These are phyloP conservation scores for Prunella strophiata DNA, from an alignment of 2,797 vertebrate genomes.

Conservation along the genomic window DNA sequence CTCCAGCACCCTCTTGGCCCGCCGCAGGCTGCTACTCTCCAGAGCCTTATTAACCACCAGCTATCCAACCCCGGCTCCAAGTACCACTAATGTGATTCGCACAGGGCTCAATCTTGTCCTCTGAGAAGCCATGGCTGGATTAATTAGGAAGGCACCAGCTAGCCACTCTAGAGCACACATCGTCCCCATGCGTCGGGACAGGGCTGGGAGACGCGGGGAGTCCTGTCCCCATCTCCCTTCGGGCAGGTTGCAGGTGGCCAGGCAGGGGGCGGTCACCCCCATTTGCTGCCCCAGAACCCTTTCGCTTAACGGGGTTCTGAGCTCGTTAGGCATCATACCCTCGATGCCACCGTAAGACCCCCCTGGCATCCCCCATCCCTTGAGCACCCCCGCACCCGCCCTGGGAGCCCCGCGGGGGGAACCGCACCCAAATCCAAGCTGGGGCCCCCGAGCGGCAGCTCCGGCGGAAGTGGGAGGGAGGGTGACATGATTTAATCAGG, in stretches of 20 bases:
- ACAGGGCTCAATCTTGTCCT: not conserved
- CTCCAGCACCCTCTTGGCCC: not conserved
- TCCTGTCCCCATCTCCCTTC: not conserved
- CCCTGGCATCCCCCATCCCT: not conserved
- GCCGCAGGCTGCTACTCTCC: not conserved
- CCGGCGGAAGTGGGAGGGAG: not conserved
- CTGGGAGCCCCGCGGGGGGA: not conserved
- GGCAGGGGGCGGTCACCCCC: too few relatives aligned
- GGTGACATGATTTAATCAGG: not conserved
- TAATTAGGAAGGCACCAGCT: not conserved
- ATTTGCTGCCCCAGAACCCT: not conserved
- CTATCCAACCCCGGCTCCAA: not conserved
- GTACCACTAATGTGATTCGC: not conserved
- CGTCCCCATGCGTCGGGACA: rapidly evolving
- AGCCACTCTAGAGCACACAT: not conserved
- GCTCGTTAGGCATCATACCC: not conserved
- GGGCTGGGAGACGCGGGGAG: not conserved
- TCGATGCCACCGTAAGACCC: rapidly evolving
- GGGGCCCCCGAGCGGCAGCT: not conserved
- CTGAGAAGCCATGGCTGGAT: not conserved
- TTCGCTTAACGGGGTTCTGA: not conserved
- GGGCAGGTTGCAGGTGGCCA: rapidly evolving
- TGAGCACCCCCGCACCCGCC: rapidly evolving
- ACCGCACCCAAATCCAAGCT: not conserved
- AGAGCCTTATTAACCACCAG: not conserved